These are phyloP conservation scores for Tubulanus polymorphus DNA, from an alignment of 2,888 invertebrate species.

Conservation along the genomic window DNA sequence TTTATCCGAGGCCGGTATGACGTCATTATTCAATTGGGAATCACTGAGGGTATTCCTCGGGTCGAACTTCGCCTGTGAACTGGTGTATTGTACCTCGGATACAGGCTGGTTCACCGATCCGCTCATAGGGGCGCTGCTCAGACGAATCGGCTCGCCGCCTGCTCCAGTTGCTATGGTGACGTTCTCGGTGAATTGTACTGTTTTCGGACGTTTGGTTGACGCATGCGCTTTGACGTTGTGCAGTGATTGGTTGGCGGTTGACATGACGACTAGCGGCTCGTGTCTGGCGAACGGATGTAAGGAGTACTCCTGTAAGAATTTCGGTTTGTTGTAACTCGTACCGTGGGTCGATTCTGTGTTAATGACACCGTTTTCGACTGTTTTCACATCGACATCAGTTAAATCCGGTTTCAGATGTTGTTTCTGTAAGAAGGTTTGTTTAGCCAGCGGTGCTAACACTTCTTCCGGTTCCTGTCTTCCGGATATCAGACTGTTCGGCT, in stretches of 20 bases:
- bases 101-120: slow-evolving; percentile 8
- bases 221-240: slow-evolving; percentile 21
- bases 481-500: too few species aligned
- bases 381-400: slow-evolving; percentile 28
- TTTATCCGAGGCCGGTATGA: background rate
- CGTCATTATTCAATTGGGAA: too few species aligned
- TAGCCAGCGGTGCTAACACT: slow-evolving; percentile 23
- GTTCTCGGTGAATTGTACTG: slow-evolving; percentile 35
- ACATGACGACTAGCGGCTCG: slow-evolving; percentile 43
- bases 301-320: slow-evolving; percentile 46
- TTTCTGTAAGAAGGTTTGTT: slow-evolving; percentile 29
- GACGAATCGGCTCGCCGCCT: slow-evolving; percentile 25
- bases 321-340: slow-evolving; percentile 40
- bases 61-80: slow-evolving; percentile 30
- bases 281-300: slow-evolving; percentile 30
- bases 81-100: slow-evolving; percentile 29
- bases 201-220: slow-evolving; percentile 20
- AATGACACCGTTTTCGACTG: slow-evolving; percentile 31
- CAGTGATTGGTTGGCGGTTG: slow-evolving; percentile 38
- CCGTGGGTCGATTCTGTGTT: slow-evolving; percentile 37
- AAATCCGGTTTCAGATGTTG: slow-evolving; percentile 33
- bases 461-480: slow-evolving; percentile 23
- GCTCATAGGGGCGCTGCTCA: slow-evolving; percentile 26
- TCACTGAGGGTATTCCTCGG: background rate
- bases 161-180: slow-evolving; percentile 34